These are phyloP conservation scores for Caenorhabditis latens DNA, from an alignment of 1,140 invertebrate species.

Conservation along the genomic window DNA sequence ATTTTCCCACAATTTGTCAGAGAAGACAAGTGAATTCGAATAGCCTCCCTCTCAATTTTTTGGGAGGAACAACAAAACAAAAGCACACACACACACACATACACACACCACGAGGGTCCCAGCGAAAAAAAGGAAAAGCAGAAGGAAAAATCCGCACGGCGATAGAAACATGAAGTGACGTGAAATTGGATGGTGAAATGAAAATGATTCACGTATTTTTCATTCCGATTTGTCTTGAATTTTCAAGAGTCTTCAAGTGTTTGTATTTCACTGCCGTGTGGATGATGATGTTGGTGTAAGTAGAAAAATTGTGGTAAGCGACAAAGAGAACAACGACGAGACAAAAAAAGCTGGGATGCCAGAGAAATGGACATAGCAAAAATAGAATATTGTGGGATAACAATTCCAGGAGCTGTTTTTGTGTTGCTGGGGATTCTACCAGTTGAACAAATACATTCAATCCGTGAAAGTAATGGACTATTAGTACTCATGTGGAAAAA, in stretches of 20 bases:
- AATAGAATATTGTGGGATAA: conserved; percentile 15
- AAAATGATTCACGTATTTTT: conserved; percentile 10
- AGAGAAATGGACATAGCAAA: conserved; percentile 22
- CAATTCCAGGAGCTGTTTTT: conserved; percentile 16
- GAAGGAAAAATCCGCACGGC: background rate
- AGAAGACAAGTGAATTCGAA: conserved; percentile 45
- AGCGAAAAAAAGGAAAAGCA: conserved; percentile 8
- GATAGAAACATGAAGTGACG: conserved; percentile 42
- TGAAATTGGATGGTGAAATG: conserved; percentile 42
- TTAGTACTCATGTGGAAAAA: background rate
- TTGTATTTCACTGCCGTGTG: background rate
- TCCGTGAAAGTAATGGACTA: too few relatives aligned
- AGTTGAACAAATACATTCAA: too few relatives aligned
- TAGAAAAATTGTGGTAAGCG: background rate
- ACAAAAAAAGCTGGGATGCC: background rate
- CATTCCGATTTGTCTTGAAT: background rate
- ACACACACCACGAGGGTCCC: conserved; percentile 28
- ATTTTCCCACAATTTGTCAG: conserved; percentile 42
- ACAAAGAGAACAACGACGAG: background rate
- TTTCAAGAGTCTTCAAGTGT: conserved; percentile 8
- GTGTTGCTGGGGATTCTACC: background rate
- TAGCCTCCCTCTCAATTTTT: background rate
- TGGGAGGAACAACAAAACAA: conserved; percentile 28
- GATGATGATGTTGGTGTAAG: background rate
- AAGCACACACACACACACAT: conserved; percentile 31